These are phyloP conservation scores for Caenorhabditis afra DNA, from an alignment of 2,888 invertebrate species.

Conservation along the genomic window DNA sequence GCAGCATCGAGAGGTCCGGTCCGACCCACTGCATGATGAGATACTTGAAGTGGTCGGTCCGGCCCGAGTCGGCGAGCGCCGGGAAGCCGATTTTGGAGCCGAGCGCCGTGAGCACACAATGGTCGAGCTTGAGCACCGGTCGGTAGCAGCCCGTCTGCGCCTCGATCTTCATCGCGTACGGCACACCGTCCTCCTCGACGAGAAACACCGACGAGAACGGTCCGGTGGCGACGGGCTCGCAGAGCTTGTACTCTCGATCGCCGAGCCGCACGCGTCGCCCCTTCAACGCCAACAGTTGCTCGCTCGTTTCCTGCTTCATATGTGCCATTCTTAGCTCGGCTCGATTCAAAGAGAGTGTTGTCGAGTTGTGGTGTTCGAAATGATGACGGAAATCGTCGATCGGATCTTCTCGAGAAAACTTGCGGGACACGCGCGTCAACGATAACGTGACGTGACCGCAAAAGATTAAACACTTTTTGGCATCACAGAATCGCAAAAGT, in stretches of 20 bases:
- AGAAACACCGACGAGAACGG: constrained; percentile 58
- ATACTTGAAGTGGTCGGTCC: constrained; percentile 68
- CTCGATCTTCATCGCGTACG: constrained; percentile 61
- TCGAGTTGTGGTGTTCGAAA: constrained; percentile 25
- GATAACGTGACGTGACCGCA: no score
- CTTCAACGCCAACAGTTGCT: no score
- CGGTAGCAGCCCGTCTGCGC: constrained; percentile 47
- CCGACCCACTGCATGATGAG: constrained; percentile 71
- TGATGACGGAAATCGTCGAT: not conserved
- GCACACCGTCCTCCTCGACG: constrained; percentile 50
- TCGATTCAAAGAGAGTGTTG: not conserved
- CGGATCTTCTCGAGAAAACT: no score
- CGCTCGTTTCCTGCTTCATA: constrained; percentile 1
- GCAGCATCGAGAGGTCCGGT: constrained; percentile 55
- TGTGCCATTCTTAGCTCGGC: not conserved
- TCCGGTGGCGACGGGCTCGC: constrained; percentile 44
- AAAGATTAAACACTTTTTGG: no score
- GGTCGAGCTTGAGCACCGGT: constrained; percentile 59
- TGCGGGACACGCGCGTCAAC: no score
- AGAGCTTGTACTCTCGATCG: constrained; percentile 39
- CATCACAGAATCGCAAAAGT: no score
- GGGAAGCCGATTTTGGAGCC: constrained; percentile 48
- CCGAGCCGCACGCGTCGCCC: constrained; percentile 18
- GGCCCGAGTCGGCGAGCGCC: constrained; percentile 58
- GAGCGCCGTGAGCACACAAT: constrained; percentile 40